Base-by-base conservation (phyloP, 1,140 invertebrate species). In the Philopotamus ludificatus region DNA sequence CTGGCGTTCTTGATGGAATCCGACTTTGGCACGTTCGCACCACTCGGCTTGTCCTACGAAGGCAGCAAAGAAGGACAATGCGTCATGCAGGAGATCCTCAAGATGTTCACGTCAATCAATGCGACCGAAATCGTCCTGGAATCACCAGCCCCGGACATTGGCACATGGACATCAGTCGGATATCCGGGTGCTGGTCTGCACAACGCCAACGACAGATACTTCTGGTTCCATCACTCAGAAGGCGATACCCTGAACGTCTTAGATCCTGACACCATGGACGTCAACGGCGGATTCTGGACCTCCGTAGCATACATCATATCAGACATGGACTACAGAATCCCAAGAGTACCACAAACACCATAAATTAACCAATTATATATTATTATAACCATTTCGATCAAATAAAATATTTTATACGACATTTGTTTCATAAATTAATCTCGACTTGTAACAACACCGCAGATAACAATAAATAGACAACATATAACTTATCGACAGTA, bases 141-240 rank as follows among this genome's bases (percentile, higher is more conserved):
- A 28, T 59, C 64, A 25, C 82, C 78, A 1, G 84, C 83, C 3
- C 83, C 86, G 1, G 87, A 91, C 73, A 87, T 89, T 45, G 72
- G 53, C 1, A 68, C 75, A 0, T 89, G 85, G 82, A 74, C 81
- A 3, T 50, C 79, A 1, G 68, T 78, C 23, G 85, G 86, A 15
- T 81, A 90, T 4, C 89, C 89, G 7, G 83, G 83, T 8, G 84
- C 80, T 1, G 82, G 81, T 60, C 75, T 90, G 1, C 74, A 81
- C 34, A 90, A 84, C 65, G 75, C 81, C 45, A 85, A 87, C 72
- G 81, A 84, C 22, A 80, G 79, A 67, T 92, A 92, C 72, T 91
- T 91, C 72, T 88, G 86, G 81, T 92, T 83, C 73, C 90, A 92
- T 76, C 90, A 92, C 72, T 78, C 84, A 0, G 76, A 85, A 59